Evolutionary conservation across 2,797 vertebrate species (phyloP).

Genomic region (Lacerta bilineata): DNA sequence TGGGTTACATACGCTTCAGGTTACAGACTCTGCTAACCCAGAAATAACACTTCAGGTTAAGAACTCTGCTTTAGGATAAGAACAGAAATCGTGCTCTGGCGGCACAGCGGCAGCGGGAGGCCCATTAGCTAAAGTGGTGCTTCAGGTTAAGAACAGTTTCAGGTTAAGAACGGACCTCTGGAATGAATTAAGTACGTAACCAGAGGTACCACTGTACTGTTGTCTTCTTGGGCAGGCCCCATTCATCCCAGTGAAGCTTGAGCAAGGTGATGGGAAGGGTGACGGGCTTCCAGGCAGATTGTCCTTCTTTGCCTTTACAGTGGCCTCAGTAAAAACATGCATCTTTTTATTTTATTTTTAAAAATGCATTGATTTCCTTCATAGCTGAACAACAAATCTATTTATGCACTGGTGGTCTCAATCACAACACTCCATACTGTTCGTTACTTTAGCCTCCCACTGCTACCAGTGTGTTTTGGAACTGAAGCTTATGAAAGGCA

Average conservation of each 20-base stretch:
- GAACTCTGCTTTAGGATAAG: too few relatives aligned
- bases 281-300: too few relatives aligned
- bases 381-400: slow-evolving; percentile 11
- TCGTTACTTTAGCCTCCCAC: neutral
- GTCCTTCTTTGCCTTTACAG: slow-evolving; percentile 36
- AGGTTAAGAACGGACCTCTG: too few relatives aligned
- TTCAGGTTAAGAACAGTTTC: too few relatives aligned
- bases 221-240: neutral
- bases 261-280: neutral
- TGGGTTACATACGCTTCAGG: too few relatives aligned
- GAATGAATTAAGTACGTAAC: too few relatives aligned
- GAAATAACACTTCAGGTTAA: too few relatives aligned
- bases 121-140: too few relatives aligned
- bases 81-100: too few relatives aligned
- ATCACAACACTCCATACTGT: neutral
- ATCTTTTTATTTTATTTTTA: slow-evolving; percentile 39
- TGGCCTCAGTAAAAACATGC: slow-evolving; percentile 46
- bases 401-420: neutral
- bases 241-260: neutral
- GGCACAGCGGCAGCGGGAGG: too few relatives aligned
- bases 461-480: neutral
- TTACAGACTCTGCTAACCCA: too few relatives aligned
- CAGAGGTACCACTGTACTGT: too few relatives aligned
- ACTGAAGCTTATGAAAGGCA: neutral
- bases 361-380: slow-evolving; percentile 34